These are phyloP conservation scores for Limnephilus rhombicus DNA, from an alignment of 2,888 invertebrate species.

Conservation along the genomic window DNA sequence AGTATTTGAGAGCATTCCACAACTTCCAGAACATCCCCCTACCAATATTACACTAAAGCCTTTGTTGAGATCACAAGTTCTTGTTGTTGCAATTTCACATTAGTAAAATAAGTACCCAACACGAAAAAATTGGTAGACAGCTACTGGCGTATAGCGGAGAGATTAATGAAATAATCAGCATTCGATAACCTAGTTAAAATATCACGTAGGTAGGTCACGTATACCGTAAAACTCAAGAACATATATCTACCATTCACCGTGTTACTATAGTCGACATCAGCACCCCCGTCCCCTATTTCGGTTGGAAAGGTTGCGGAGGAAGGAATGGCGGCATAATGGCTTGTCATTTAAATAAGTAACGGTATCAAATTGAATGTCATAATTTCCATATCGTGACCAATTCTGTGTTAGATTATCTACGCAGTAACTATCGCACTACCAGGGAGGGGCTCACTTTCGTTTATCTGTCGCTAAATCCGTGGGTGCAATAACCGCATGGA, in stretches of 20 bases:
- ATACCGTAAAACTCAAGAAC: background rate
- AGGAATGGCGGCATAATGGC: background rate
- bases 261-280: background rate
- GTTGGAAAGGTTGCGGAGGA: background rate
- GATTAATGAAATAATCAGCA: background rate
- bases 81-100: too few relatives aligned
- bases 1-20: too few relatives aligned
- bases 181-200: background rate
- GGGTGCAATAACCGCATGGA: background rate
- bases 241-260: background rate
- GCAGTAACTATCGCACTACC: background rate
- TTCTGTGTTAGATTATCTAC: background rate
- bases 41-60: too few relatives aligned
- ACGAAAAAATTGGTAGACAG: too few relatives aligned
- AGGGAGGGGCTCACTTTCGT: background rate
- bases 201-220: background rate
- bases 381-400: constrained; percentile 33
- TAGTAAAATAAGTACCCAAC: too few relatives aligned
- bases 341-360: constrained; percentile 8
- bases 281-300: background rate
- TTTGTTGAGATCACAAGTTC: too few relatives aligned
- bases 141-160: too few relatives aligned
- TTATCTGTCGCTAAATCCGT: background rate
- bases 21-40: too few relatives aligned
- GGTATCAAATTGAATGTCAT: constrained; percentile 20